Conservation (phyloP, 2,888 invertebrate genomes). For the Drosophila phalerata region DNA sequence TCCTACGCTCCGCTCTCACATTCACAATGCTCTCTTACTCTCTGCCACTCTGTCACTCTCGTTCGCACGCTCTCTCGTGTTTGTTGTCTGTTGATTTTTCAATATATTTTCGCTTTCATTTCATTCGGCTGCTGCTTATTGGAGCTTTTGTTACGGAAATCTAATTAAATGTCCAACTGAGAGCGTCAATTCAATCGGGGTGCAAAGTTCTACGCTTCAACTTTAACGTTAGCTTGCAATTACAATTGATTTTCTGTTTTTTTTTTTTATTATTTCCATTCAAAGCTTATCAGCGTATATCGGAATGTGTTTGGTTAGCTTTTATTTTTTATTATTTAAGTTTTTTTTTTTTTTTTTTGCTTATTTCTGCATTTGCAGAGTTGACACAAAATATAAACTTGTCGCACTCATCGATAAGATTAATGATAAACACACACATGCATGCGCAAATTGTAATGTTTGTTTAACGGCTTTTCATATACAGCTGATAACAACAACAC, state of each 20-base stretch:
- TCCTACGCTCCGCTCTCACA: constrained; percentile 50
- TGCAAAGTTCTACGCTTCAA: constrained; percentile 4
- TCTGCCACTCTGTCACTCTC: constrained; percentile 7
- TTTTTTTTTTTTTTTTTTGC: no score
- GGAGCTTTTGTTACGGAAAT: constrained; percentile 48
- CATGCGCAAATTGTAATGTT: constrained; percentile 29
- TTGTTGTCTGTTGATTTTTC: constrained; percentile 47
- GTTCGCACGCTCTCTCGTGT: constrained; percentile 7
- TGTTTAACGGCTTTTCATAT: constrained; percentile 52
- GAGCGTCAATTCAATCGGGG: constrained; percentile 11
- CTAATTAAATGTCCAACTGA: constrained; percentile 30
- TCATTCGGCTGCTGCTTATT: constrained; percentile 21
- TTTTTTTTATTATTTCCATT: not conserved
- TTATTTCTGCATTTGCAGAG: constrained; percentile 49
- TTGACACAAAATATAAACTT: constrained; percentile 33
- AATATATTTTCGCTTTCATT: constrained; percentile 67
- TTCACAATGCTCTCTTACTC: constrained; percentile 7
- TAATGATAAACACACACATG: constrained; percentile 43
- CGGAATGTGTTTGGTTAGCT: constrained; percentile 11
- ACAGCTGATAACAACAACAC: constrained; percentile 38
- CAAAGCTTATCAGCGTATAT: constrained; percentile 1
- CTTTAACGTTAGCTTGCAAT: constrained; percentile 6
- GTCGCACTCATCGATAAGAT: constrained; percentile 39
- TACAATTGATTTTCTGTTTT: not conserved
- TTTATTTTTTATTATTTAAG: no score